Base-by-base conservation (phyloP, 2,888 invertebrate genomes). In the Thera britannica region DNA sequence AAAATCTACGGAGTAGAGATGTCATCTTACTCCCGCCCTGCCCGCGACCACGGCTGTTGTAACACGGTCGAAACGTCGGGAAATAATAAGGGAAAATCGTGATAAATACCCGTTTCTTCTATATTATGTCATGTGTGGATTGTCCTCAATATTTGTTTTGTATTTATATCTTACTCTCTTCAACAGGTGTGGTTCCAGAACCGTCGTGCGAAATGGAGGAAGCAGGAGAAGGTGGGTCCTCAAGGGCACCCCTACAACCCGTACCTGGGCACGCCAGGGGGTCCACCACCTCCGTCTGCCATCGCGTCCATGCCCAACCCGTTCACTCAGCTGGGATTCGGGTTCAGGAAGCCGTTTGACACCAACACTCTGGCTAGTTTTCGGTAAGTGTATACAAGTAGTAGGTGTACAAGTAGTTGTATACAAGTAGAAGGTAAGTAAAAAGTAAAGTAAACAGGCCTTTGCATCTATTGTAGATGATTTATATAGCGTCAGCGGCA, bases 171-270 rank as follows among this genome's bases (percentile, higher is more conserved):
- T 23, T 23, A 23, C 23, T 85, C 78, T 86, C 80, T n/a, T n/a
- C 95, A 94, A 0, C 95, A 98, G 98, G 98, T 98, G 4, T 98
- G 98, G 98, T 98, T 98, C 89, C 98, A 98, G 94, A 98, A 98
- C 88, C 95, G 98, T 1, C 95, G 98, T 52, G 98, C 98, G 58
- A 98, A 98, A 91, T 98, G 98, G 98, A 95, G 98, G 52, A 98
- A 98, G 83, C 98, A 98, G 83, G 98, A 98, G 90, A 98, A 98
- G 90, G 98, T 98, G 67, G 98, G 98, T 0, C 98, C 98, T 0
- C 97, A 97, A 81, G 97, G 95, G 2, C 98, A 98, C 87, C 98
- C 98, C 0, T 98, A 98, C 95, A 97, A 97, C 86, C 97, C 97
- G 1, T 98, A 97, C 89, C 86, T 97, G 59, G 95, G 96, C 57